These are phyloP conservation scores for Gambelia wislizenii DNA, from an alignment of 2,797 vertebrate species.

Conservation along the genomic window DNA sequence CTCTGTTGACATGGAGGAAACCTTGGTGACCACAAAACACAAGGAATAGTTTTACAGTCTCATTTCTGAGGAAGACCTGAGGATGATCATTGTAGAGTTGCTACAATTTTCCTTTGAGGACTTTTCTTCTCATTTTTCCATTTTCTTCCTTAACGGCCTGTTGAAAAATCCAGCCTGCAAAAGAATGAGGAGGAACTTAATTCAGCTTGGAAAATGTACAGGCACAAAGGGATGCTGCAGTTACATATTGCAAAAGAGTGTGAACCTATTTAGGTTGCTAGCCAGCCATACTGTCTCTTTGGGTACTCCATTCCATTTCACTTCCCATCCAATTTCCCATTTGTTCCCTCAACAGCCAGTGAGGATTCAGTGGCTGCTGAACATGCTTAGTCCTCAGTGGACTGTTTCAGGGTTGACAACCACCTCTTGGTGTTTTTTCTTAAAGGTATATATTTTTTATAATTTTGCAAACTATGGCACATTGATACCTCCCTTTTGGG, in stretches of 20 bases:
- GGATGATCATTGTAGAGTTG: constrained; percentile 58
- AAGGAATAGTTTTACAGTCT: constrained; percentile 73
- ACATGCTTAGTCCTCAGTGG: neutral
- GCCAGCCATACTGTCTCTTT: neutral
- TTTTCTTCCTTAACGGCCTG: constrained; percentile 92
- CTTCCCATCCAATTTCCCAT: neutral
- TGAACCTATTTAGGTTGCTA: neutral
- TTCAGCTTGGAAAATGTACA: constrained; percentile 26
- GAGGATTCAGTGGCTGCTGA: neutral
- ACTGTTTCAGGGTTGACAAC: neutral
- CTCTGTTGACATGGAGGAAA: constrained; percentile 57
- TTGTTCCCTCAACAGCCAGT: neutral
- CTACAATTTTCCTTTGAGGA: constrained; percentile 59
- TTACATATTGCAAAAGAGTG: neutral
- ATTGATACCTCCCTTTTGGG: neutral
- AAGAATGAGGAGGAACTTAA: constrained; percentile 55
- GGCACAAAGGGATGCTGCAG: neutral
- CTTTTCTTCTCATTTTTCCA: constrained; percentile 82
- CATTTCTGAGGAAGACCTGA: constrained; percentile 79
- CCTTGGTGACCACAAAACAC: constrained; percentile 44
- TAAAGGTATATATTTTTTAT: no score
- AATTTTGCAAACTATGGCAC: neutral
- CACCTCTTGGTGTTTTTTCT: neutral
- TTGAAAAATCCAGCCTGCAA: constrained; percentile 96
- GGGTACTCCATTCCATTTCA: neutral